Base-by-base conservation (phyloP, 2,888 invertebrate species). In the Diaphora mendica region DNA sequence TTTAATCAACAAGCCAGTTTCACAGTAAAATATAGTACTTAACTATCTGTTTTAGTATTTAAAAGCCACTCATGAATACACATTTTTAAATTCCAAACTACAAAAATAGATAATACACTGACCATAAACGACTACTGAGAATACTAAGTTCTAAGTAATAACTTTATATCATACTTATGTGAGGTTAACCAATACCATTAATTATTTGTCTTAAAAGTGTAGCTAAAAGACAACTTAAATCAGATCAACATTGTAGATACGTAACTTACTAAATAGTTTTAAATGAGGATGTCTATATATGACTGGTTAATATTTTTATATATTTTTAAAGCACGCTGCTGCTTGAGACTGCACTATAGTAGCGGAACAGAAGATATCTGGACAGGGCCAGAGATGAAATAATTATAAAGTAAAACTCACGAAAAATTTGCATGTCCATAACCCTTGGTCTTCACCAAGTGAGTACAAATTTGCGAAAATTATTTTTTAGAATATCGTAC, bases 81-180 rank as follows among this genome's bases (percentile, higher is more conserved):
- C 42, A 59, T 70, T 68, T 74, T 68, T 64, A 82, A 73, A 78
- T 79, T 55, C 70, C 59, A 71, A 68, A 68, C 71, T 59, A 68
- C 59, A 72, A 77, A 77, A 81, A 83, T 70, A 71, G 62, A 77
- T 33, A 33, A 33, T 74, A 77, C 73, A 44, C 64, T 75, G 84
- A 85, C 75, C 71, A 68, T 78, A 75, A 84, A 71, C 78, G 39
- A 77, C 82, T 84, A 80, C 85, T 55, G 76, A 84, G 84, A 76
- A 65, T 75, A 78, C 82, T 82, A 84, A 67, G 73, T 68, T 82
- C 84, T 82, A 82, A 73, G 70, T 78, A 77, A 75, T 71, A 77
- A 72, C 15, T 55, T 81, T 75, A 79, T 75, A 74, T 70, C 74
- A 67, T 82, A 79, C 55, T 70, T 72, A 72, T 64, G 70, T 72